Base-by-base conservation (phyloP, 2,888 invertebrate genomes). In the Leucoptera coffeella region DNA sequence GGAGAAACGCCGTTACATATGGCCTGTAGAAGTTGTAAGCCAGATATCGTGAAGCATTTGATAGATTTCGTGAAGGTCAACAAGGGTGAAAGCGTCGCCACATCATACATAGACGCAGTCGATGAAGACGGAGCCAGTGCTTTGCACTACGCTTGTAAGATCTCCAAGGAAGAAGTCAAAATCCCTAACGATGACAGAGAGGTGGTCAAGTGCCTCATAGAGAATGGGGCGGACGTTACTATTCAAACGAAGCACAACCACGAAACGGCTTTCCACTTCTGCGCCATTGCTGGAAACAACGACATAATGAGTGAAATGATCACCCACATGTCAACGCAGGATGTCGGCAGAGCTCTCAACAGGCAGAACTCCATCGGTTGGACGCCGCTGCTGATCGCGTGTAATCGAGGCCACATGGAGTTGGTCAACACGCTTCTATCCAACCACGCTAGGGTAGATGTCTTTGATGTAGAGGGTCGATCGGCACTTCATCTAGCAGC, bases 371-470 rank as follows among this genome's bases (percentile, higher is more conserved):
- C 85, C 30, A 84, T 92, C 35, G 88, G 99, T 6, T 97, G 97
- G 95, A 96, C 97, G 0, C 97, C 99, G 9, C 71, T 99, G 36
- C 72, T 97, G 27, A 94, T 97, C 40, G 97, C 99, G 12, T 90
- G 96, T 44, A 85, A 96, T 48, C 79, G 89, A 49, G 99, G 96
- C 4, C 97, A 99, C 54, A 85, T 90, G 73, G 90, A 92, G 47
- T 80, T 97, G 38, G 93, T 96, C 22, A 88, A 78, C 45, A 89
- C 88, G 32, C 73, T 97, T 29, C 73, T 96, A 31, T 77, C 85
- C 20, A 93, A 96, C 58, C 94, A 97, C 54, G 97, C 97, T 6
- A 80, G 99, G 48, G 97, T 99, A 11, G 99, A 99, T 53, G 97
- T 99, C 0, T 99, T 99, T 55, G 99, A 99, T 52, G 84, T 82